Conservation (phyloP, 1,140 invertebrate genomes). For the Pogonus chalceus region DNA sequence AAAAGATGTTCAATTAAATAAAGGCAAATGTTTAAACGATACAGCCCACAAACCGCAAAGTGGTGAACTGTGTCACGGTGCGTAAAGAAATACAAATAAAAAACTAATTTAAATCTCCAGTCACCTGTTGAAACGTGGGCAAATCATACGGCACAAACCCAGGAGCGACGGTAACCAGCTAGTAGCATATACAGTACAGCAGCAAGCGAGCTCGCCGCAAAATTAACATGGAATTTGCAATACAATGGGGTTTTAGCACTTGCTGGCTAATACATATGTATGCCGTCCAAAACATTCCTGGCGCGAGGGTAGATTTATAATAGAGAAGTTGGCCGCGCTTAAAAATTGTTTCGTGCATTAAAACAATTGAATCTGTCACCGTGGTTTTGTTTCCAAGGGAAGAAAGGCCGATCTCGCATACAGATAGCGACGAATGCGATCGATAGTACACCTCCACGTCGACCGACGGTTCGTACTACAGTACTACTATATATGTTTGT, state of each 20-base stretch:
- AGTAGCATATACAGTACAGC: too few relatives aligned
- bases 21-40: not conserved
- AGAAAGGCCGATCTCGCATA: not conserved
- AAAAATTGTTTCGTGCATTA: slow-evolving; percentile 7
- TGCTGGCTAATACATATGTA: slow-evolving; percentile 32
- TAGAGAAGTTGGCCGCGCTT: slow-evolving; percentile 4
- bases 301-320: slow-evolving; percentile 4
- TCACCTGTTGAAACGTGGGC: slow-evolving; percentile 29
- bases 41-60: too few relatives aligned
- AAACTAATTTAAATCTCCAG: slow-evolving; percentile 9
- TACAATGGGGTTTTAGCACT: slow-evolving; percentile 33
- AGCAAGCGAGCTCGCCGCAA: slow-evolving; percentile 8
- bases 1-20: not conserved
- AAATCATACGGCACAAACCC: slow-evolving; percentile 30
- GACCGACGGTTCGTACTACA: not conserved
- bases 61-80: too few relatives aligned
- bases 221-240: slow-evolving; percentile 36
- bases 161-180: slow-evolving; percentile 35
- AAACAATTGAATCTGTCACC: slow-evolving; percentile 1
- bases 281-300: slow-evolving; percentile 15
- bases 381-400: not conserved
- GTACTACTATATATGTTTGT: not conserved
- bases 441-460: not conserved
- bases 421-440: not conserved
- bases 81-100: too few relatives aligned